Base-by-base conservation (phyloP, 2,888 invertebrate genomes). In the Tuberolachnus salignus region DNA sequence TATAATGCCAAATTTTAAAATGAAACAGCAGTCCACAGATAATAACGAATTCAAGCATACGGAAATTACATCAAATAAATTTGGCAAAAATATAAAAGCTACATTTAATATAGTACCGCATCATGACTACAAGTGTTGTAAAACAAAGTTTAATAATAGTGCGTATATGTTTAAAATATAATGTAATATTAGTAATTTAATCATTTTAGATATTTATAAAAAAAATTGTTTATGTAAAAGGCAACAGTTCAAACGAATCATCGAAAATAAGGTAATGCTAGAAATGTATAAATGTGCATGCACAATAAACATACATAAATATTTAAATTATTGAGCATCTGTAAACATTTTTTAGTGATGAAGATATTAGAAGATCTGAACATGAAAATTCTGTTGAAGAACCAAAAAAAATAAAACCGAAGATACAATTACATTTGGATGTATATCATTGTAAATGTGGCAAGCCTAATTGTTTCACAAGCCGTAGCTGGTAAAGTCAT, bases 141-240 rank as follows among this genome's bases (percentile, higher is more conserved):
- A 57, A 67, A 26, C 75, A 49, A 75, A 46, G 66, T 55, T 57
- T 16, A 57, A 75, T 51, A 55, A 55, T 57, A 57, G 75, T 75
- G 57, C 34, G 75, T 66, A 75, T 1, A 55, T 23, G n/a, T 44
- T 66, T 23, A 23, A 14, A 26, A 14, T 26, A 9, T 75, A 26
- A 26, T 46, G 23, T 26, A 34, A 53, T 4, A 42, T 55, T 13
- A 55, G 19, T 16, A 53, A 44, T 44, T 8, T 11, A 74, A 53
- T 63, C 1, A 1, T 42, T 66, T 67, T 66, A 55, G 55, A 55
- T 26, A 14, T 46, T 57, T 75, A 66, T n/a, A n/a, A n/a, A n/a
- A 66, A 42, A 55, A 66, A 46, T 57, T 75, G 26, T 75, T 75
- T 75, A n/a, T 75, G 13, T 66, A 66, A 74, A 66, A 66, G 75